Evolutionary conservation across 2,113 vertebrate species (phyloP), one percentile per base, ranked within the genome.

Genomic region (Xenopus borealis): DNA sequence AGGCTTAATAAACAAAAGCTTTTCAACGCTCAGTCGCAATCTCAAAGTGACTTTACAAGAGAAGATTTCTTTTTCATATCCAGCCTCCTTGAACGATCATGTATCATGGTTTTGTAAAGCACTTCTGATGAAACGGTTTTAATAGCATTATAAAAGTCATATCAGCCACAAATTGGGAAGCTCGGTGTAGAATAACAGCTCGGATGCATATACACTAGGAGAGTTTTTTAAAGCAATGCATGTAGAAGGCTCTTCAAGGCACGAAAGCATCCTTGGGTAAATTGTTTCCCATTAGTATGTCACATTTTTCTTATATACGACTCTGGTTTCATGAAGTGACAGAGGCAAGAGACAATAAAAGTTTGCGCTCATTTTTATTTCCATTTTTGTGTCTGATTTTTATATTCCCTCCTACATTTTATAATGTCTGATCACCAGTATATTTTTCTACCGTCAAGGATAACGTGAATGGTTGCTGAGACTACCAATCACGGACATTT

Each of bases 261-360:
- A 86, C 87, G 87, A 85, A 91, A 86, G 87, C 89, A 92, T 91
- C 89, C 89, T 92, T 91, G 90, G 86, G 85, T 91, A 91, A 92
- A 92, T 92, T 89, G 88, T 88, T 89, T 92, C 87, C 89, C 90
- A 91, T 92, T 90, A 92, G 89, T 88, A 83, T 91, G 89, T 91
- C 91, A 92, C 89, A 92, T 91, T 90, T 91, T 90, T 92, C 90
- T 92, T 91, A 89, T 88, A 88, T 91, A 92, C 78, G 83, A 85
- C 87, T 89, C 79, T 72, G 83, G 86, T 86, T 91, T 86, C 88
- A 86, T 83, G 86, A 90, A 89, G 85, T 91, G 88, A 89, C 90
- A 91, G 88, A 85, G 81, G 72, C 17, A 30, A 77, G 86, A 86
- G 88, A 89, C 88, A 91, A 91, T 91, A 91, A 91, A 92, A 92